Percentiles rank a stretch among this genome's conserved stretches.
These are phyloP conservation scores for Rhea americana DNA, from an alignment of 2,113 vertebrate genomes.

Conservation along the genomic window DNA sequence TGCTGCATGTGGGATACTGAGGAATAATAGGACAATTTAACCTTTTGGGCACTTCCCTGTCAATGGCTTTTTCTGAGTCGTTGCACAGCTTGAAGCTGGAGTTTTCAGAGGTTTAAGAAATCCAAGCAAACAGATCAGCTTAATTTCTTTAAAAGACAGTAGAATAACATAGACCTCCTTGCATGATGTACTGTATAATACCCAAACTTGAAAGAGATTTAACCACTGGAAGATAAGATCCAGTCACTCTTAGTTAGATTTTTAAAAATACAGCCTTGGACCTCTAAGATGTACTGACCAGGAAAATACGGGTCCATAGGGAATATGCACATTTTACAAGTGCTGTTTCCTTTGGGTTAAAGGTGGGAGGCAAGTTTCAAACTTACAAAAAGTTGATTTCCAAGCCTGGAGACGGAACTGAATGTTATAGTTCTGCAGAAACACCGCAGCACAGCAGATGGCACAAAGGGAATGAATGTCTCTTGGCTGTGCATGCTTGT, in stretches of 20 bases:
- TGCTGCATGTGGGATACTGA: not conserved
- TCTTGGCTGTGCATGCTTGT: not conserved
- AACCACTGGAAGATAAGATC: not conserved
- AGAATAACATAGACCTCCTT: not conserved
- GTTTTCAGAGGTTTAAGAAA: not conserved
- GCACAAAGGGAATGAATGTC: not conserved
- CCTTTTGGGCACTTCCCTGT: not conserved
- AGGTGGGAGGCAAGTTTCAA: not conserved
- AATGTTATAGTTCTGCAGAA: not conserved
- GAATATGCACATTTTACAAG: not conserved
- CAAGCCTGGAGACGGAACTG: not conserved
- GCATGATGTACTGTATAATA: not conserved
- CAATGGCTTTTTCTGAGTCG: not conserved
- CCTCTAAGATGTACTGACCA: not conserved
- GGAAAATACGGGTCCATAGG: not conserved
- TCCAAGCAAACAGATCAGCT: not conserved
- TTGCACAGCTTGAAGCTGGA: not conserved
- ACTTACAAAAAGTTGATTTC: not conserved
- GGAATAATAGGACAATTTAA: rapidly evolving
- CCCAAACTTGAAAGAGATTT: not conserved
- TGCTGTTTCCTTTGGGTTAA: not conserved
- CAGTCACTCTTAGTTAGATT: not conserved
- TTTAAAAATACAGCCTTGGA: not conserved
- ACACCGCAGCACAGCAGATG: not conserved
- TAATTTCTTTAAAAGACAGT: not conserved